Conservation (phyloP, 2,797 vertebrate genomes). For the Margarornis squamiger region DNA sequence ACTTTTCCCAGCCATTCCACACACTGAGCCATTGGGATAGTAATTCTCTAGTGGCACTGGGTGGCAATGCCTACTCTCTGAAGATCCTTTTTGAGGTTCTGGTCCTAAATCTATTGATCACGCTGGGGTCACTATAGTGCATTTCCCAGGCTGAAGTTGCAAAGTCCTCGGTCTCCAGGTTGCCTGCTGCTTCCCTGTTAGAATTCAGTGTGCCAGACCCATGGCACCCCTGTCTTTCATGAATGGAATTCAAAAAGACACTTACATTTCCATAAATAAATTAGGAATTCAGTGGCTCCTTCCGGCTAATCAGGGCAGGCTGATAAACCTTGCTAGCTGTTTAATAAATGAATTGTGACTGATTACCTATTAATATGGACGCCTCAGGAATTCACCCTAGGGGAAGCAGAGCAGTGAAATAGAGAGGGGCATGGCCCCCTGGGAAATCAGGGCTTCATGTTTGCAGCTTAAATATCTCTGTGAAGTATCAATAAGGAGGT, state of each 20-base stretch:
- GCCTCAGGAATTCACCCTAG: conserved; percentile 95
- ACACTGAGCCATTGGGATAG: conserved; percentile 16
- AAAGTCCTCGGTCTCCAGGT: not conserved
- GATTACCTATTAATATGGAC: conserved; percentile 99
- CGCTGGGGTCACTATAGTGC: not conserved
- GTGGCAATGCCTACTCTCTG: conserved; percentile 33
- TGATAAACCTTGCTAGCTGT: conserved; percentile 98
- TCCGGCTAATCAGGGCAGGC: conserved; percentile 95
- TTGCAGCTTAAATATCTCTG: conserved; percentile 99
- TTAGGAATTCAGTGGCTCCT: conserved; percentile 99
- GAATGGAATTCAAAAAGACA: conserved; percentile 96
- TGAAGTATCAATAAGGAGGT: conserved; percentile 99
- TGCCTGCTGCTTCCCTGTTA: conserved; percentile 62
- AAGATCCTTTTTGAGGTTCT: conserved; percentile 62
- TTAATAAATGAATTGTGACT: conserved; percentile 99
- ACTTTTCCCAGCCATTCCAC: conserved; percentile 44
- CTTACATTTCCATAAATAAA: conserved; percentile 99
- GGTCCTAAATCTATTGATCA: conserved; percentile 41
- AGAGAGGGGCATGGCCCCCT: conserved; percentile 97
- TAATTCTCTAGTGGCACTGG: conserved; percentile 37
- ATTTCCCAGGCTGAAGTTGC: conserved; percentile 28
- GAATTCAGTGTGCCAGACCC: conserved; percentile 67
- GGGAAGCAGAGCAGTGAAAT: conserved; percentile 92
- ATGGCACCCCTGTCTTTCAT: conserved; percentile 79
- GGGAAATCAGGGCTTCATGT: conserved; percentile 99